Conservation (phyloP, 2,888 invertebrate species). For the Cataglyphis altisquamis region DNA sequence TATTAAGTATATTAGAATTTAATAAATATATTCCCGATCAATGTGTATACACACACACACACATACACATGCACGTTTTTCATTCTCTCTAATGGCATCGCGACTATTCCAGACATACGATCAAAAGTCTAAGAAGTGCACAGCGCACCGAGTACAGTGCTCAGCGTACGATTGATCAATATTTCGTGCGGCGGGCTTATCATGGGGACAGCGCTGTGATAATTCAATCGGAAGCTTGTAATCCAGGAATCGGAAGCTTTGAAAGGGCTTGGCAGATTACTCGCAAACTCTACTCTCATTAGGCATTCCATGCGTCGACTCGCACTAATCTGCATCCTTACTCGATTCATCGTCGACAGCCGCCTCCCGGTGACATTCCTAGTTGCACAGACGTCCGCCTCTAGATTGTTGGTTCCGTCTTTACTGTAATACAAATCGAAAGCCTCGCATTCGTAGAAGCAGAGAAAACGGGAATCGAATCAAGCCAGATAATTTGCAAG, state of each 20-base stretch:
- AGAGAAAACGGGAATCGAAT: slow-evolving; percentile 11
- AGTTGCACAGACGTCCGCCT: slow-evolving; percentile 47
- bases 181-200: slow-evolving; percentile 53
- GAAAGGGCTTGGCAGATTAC: slow-evolving; percentile 65
- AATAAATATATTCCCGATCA: slow-evolving; percentile 9
- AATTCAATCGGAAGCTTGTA: slow-evolving; percentile 80
- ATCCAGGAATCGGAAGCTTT: slow-evolving; percentile 75
- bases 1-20: slow-evolving; percentile 31
- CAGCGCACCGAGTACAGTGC: not conserved
- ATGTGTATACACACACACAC: not conserved
- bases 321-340: slow-evolving; percentile 77
- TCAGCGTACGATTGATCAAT: slow-evolving; percentile 61
- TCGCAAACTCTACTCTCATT: slow-evolving; percentile 73
- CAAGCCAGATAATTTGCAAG: slow-evolving; percentile 8
- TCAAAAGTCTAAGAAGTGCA: slow-evolving; percentile 58
- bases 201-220: slow-evolving; percentile 59
- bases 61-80: not conserved
- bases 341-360: slow-evolving; percentile 26
- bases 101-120: slow-evolving; percentile 22
- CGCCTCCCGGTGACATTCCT: slow-evolving; percentile 26
- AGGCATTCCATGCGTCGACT: slow-evolving; percentile 78
- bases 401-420: slow-evolving; percentile 62
- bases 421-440: slow-evolving; percentile 32
- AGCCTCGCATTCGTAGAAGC: not conserved
- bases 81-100: not conserved